Conservation (phyloP, 1,140 invertebrate genomes). For the Melanaphis sacchari region DNA sequence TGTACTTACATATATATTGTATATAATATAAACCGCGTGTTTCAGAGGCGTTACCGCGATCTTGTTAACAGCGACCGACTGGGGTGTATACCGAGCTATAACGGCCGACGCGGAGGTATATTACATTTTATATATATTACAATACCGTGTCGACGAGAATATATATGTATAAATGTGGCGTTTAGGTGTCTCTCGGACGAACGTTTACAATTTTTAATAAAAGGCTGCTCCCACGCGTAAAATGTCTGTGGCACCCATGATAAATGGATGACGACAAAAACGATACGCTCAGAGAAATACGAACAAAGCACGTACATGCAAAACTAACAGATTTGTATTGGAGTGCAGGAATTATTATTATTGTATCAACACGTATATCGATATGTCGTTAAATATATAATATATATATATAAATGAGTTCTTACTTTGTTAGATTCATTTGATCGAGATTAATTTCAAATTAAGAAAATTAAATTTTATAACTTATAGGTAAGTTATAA, state of each 20-base stretch:
- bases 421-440: background rate
- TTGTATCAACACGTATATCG: background rate
- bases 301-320: background rate
- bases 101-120: background rate
- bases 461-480: background rate
- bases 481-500: too few relatives aligned
- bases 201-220: background rate
- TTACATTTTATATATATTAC: background rate
- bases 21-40: background rate
- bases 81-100: background rate
- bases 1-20: background rate
- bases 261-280: background rate
- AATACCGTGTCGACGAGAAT: background rate
- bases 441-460: background rate
- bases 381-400: background rate
- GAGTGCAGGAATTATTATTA: background rate
- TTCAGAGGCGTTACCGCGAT: constrained; percentile 20
- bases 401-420: background rate
- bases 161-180: background rate
- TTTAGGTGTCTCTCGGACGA: background rate
- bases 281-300: background rate
- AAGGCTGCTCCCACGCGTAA: background rate
- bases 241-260: background rate
- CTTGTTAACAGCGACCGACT: constrained; percentile 4
- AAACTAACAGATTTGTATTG: background rate